Evolutionary conservation across 2,888 invertebrate species (phyloP).

Genomic region (Agriopis leucophaearia): DNA sequence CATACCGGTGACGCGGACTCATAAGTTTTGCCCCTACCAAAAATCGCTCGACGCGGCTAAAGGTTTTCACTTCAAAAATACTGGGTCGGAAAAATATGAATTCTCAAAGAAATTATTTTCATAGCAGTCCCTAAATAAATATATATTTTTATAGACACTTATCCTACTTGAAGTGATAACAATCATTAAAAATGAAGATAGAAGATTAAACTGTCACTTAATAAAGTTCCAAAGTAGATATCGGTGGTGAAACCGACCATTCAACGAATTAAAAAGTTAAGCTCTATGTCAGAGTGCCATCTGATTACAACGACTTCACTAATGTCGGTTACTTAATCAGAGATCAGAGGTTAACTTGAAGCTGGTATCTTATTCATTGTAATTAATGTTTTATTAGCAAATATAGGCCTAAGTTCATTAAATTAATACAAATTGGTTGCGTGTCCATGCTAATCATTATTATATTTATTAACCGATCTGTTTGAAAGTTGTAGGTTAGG

Average conservation of each 20-base stretch:
- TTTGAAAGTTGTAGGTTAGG: slow-evolving; percentile 33
- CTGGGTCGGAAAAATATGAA: not conserved
- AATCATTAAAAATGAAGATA: slow-evolving; percentile 7
- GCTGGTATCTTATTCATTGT: slow-evolving; percentile 19
- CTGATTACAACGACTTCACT: slow-evolving; percentile 13
- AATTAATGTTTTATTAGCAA: slow-evolving; percentile 34
- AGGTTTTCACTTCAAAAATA: not conserved
- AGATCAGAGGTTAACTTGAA: slow-evolving; percentile 21
- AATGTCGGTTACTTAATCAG: slow-evolving; percentile 25
- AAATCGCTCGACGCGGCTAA: too few species aligned
- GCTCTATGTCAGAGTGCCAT: slow-evolving; percentile 5
- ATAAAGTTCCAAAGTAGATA: not conserved
- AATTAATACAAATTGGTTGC: slow-evolving; percentile 41
- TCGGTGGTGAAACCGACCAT: slow-evolving; percentile 17
- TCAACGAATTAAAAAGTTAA: slow-evolving; percentile 13
- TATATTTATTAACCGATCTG: slow-evolving; percentile 38
- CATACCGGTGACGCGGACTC: too few species aligned
- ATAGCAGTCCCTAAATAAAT: not conserved
- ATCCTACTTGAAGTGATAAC: slow-evolving; percentile 21
- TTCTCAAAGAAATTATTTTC: not conserved
- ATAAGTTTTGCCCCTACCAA: too few species aligned
- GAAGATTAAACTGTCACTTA: slow-evolving; percentile 20
- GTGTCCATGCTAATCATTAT: slow-evolving; percentile 34
- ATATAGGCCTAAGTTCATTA: slow-evolving; percentile 34
- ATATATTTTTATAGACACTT: not conserved